A percentile compares a stretch with the other conserved stretches of the same genome.
phyloP scores from a whole-genome alignment of 2,888 invertebrate species.

The Acronicta alni region DNA sequence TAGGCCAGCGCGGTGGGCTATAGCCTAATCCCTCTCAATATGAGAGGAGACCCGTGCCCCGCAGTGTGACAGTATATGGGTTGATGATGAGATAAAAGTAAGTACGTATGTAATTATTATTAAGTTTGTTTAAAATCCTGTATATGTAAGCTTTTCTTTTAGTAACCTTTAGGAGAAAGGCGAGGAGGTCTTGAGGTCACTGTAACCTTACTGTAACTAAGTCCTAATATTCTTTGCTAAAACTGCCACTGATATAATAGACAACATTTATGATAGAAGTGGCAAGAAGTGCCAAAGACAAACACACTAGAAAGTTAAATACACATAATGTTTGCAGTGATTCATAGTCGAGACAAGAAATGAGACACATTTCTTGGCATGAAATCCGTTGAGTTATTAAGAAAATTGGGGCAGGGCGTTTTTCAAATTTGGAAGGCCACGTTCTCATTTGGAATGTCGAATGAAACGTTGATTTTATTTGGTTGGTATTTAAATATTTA shows the following conservation, averaged over 20 bases:
- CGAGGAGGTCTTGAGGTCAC: too few species aligned
- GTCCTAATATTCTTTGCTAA: neutral
- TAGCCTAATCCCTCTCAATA: too few species aligned
- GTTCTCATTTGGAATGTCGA: neutral
- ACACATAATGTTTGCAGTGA: slow-evolving; percentile 28
- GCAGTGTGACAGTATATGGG: too few species aligned
- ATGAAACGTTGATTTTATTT: neutral
- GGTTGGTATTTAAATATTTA: neutral
- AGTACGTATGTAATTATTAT: too few species aligned
- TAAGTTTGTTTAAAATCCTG: too few species aligned
- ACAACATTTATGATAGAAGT: neutral
- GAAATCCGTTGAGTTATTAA: slow-evolving; percentile 35
- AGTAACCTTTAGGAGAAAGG: too few species aligned
- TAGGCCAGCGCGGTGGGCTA: too few species aligned
- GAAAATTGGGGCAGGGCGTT: slow-evolving; percentile 12
- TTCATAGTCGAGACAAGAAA: slow-evolving; percentile 20
- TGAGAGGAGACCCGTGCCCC: too few species aligned
- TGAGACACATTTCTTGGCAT: slow-evolving; percentile 38
- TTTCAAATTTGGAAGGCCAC: slow-evolving; percentile 10
- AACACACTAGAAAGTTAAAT: slow-evolving; percentile 27
- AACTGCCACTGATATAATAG: too few species aligned
- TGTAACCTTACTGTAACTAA: neutral
- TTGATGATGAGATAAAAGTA: too few species aligned
- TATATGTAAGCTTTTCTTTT: too few species aligned
- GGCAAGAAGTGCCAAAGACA: slow-evolving; percentile 25